These are phyloP conservation scores for Lota lota DNA, from an alignment of 2,113 vertebrate genomes.

Conservation along the genomic window DNA sequence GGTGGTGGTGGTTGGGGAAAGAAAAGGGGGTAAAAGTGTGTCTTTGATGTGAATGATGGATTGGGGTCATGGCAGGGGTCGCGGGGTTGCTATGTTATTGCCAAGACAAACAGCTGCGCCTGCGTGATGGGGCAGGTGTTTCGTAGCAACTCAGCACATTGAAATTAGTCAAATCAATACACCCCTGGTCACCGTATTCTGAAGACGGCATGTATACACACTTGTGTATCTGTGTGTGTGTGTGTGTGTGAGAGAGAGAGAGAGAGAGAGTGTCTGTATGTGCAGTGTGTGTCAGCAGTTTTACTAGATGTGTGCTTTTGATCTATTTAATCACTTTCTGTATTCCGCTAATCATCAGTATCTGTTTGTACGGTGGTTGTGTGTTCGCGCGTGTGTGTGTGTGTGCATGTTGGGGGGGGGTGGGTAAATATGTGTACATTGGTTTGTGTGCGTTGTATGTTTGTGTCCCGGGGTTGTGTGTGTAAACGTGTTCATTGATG, in stretches of 20 bases:
- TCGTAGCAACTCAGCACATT: conserved; percentile 63
- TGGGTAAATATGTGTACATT: conserved; percentile 1
- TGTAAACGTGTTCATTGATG: too few species aligned
- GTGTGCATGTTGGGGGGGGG: conserved; percentile 10
- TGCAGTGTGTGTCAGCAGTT: too few species aligned
- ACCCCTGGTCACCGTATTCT: conserved; percentile 14
- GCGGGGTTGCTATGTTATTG: conserved; percentile 60
- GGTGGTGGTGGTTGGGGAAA: too few species aligned
- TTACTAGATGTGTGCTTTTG: conserved; percentile 8
- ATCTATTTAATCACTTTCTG: conserved; percentile 29
- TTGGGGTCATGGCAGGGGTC: conserved; percentile 68
- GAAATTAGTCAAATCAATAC: conserved; percentile 69
- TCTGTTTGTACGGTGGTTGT: background rate
- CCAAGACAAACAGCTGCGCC: conserved; percentile 74
- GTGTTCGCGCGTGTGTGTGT: conserved; percentile 8
- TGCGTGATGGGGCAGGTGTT: conserved; percentile 65
- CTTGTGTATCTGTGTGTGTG: conserved; percentile 12
- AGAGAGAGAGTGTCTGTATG: background rate
- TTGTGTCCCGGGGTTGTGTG: conserved; percentile 3
- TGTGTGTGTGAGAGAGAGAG: conserved; percentile 1
- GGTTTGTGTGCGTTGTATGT: conserved; percentile 1
- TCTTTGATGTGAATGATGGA: conserved; percentile 64
- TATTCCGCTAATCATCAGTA: conserved; percentile 14
- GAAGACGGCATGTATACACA: conserved; percentile 17
- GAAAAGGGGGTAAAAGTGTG: background rate